Base-by-base conservation (phyloP, 2,113 vertebrate genomes). In the Eublepharis macularius region DNA sequence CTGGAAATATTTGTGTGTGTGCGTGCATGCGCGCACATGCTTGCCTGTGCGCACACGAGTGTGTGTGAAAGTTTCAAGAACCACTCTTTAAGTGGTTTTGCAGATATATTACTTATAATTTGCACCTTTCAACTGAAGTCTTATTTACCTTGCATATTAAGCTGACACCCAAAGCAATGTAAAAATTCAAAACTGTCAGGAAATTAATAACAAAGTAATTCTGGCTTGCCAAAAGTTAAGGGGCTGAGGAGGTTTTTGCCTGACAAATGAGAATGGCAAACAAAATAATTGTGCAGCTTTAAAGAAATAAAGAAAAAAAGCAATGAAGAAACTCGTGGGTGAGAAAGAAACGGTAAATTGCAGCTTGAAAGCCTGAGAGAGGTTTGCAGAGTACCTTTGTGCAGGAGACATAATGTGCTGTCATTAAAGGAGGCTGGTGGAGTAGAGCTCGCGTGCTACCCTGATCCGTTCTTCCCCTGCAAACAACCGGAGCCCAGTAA, bases 401-500 rank as follows among this genome's bases (percentile, higher is more conserved):
- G 51, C 2, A 0, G 21, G 8, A 80, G 82, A 78, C 4, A 41
- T n/a, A 10, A 75, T 79, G 78, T 76, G 29, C 88, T 70, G 51
- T 11, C 14, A 54, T 57, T n/a, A 54, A 76, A 39, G 36, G 85
- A 80, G 68, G 80, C 39, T 24, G 84, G 82, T 79, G 73, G 78
- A 73, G 70, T 10, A 47, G 41, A 10, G 2, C 21, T 87, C 66
- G 78, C 69, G 41, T 13, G 32, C 88, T 26, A 6, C 80, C 24
- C 14, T 34, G 65, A 34, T 24, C 65, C 49, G 2, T 74, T 83
- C 69, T 29, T 79, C 9, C 19, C 49, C 81, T 87, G 81, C 82
- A 45, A 36, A 68, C 43, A 32, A 65, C 79, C 72, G 45, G 49
- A 76, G 86, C 80, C 84, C 57, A 88, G 86, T 88, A 81, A 77